A percentile compares a stretch with the other conserved stretches of the same genome.
Evolutionary conservation across 2,113 vertebrate genomes (phyloP).

Genomic region (Otocyon megalotis): DNA sequence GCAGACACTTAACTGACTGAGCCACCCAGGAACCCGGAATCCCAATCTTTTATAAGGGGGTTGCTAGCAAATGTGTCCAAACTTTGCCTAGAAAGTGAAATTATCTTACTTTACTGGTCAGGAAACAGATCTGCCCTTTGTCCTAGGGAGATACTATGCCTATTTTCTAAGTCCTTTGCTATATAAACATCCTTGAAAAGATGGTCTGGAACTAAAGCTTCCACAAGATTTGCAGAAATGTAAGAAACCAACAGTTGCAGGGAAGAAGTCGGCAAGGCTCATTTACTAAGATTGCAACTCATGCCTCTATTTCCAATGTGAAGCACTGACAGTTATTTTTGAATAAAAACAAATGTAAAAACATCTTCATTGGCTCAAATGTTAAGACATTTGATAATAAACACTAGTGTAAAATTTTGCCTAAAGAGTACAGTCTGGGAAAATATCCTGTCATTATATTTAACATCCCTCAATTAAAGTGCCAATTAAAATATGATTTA

Average conservation of each 20-base stretch:
- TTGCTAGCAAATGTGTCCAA: not conserved
- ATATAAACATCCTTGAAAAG: not conserved
- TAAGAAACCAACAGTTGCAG: not conserved
- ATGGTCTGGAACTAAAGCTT: not conserved
- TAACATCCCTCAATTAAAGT: conserved; percentile 76
- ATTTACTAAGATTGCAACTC: not conserved
- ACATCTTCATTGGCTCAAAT: not conserved
- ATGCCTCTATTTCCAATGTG: not conserved
- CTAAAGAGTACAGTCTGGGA: conserved; percentile 4
- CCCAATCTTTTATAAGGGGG: not conserved
- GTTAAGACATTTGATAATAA: not conserved
- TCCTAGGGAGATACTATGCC: not conserved
- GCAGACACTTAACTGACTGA: too few relatives aligned
- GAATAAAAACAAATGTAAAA: conserved; percentile 21
- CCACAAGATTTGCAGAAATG: not conserved
- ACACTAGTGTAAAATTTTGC: not conserved
- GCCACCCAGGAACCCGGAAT: too few relatives aligned
- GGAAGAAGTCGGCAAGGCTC: not conserved
- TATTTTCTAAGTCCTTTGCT: not conserved
- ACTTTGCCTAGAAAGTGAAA: not conserved
- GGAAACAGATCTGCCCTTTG: not conserved
- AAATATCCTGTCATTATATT: conserved; percentile 59
- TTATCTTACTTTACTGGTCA: not conserved
- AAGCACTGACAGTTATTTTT: not conserved
- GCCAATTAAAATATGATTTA: conserved; percentile 78